Evolutionary conservation across 37 sponge, comb jelly and placozoan genomes (phyloP), one percentile per base, ranked within the genome.

Genomic region (Cliona cf. orientalis): DNA sequence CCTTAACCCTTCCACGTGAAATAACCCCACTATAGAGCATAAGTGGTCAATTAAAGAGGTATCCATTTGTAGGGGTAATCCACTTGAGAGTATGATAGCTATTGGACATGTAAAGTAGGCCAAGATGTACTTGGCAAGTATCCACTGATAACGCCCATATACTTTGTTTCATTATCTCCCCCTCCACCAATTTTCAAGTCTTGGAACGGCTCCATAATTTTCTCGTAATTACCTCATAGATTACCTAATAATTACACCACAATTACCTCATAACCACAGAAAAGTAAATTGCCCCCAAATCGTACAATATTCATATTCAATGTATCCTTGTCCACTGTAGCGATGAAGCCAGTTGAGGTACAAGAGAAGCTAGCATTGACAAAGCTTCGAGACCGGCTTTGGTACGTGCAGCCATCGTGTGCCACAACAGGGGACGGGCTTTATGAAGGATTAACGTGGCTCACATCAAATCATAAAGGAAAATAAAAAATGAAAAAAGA

Each of bases 401-500:
- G 99, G 99, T 93, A 95, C 56, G 99, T 98, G 3, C 99, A 98
- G 88, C 99, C 99, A 0, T 98, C 99, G 11, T 95, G 96, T 84
- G 94, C 99, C 40, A 90, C 90, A 21, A 87, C 86, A 26, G 96
- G 99, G 0, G 99, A 98, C 55, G 99, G 99, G 0, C 91, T 98
- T 21, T 92, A 93, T 63, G 99, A 98, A 67, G 99, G 99, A 2
- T 86, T 98, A 65, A 93, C 92, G 5, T 98, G 99, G 99, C 91
- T 98, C 33, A 95, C 95, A 34, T 87, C 98, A 41, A 97, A 97
- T 82, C 91, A 87, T 59, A 97, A 97, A 58, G 80, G 74, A 45
- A 78, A 77, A 82, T 79, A 75, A 56, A 46, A 19, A 72, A 29
- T 28, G 4, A 72, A 36, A 46, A 25, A 62, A 17, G 55, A 49